phyloP scores from a whole-genome alignment of 2,888 invertebrate genomes.

The Augiades crinisus region DNA sequence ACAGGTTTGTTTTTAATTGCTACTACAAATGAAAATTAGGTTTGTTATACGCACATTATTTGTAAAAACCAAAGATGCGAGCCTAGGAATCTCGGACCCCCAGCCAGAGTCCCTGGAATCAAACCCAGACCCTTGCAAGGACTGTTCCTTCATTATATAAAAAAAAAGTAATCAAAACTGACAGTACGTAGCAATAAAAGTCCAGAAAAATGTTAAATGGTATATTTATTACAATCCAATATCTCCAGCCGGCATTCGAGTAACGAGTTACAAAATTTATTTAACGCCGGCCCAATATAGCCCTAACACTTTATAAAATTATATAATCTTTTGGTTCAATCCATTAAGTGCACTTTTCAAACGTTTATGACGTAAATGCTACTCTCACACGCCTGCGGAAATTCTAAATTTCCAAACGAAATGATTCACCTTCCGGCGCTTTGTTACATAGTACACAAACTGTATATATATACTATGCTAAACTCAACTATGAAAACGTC shows the following conservation, averaged over 20 bases:
- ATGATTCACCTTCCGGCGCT: conserved; percentile 14
- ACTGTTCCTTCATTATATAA: no score
- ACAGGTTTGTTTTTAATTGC: no score
- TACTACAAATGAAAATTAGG: no score
- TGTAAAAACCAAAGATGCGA: no score
- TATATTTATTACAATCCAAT: conserved; percentile 81
- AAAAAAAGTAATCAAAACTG: no score
- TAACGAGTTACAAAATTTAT: conserved; percentile 74
- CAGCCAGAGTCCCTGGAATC: no score
- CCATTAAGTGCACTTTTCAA: conserved; percentile 79
- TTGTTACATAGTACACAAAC: background rate
- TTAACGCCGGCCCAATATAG: conserved; percentile 62
- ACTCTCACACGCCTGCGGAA: conserved; percentile 57
- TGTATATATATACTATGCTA: background rate
- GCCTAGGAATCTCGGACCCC: no score
- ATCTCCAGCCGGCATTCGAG: conserved; percentile 62
- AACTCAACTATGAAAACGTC: no score
- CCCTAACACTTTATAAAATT: conserved; percentile 78
- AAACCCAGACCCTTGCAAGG: no score
- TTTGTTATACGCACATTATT: no score
- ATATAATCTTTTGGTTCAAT: conserved; percentile 80
- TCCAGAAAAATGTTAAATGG: conserved; percentile 72
- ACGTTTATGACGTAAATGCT: conserved; percentile 64
- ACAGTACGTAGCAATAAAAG: conserved; percentile 42
- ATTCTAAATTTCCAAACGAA: conserved; percentile 63